phyloP scores from a whole-genome alignment of 2,113 vertebrate genomes.

The Alectura lathami region DNA sequence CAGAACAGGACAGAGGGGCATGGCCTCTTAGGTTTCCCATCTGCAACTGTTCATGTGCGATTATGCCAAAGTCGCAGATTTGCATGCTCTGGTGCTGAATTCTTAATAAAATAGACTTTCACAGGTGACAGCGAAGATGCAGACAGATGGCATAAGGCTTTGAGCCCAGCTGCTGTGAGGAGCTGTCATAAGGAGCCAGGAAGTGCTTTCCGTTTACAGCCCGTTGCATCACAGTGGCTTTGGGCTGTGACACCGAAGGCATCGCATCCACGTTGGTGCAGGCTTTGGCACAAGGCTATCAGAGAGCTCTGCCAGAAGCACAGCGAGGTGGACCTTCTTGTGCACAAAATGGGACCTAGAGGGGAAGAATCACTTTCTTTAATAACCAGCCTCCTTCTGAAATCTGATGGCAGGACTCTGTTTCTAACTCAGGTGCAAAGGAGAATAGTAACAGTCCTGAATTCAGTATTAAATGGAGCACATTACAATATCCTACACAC shows the following conservation, averaged over 20 bases:
- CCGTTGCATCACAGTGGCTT: neutral
- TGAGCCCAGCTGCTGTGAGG: neutral
- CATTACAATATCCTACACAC: neutral
- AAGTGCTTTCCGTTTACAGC: neutral
- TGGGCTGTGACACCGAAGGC: neutral
- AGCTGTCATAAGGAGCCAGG: neutral
- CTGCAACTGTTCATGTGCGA: neutral
- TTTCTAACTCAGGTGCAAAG: neutral
- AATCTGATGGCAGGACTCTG: neutral
- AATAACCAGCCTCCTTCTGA: neutral
- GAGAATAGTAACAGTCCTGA: neutral
- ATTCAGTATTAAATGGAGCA: neutral
- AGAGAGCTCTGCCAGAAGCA: neutral
- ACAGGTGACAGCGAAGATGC: neutral
- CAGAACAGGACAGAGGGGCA: neutral
- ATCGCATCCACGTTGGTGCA: neutral
- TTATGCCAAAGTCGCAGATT: accelerated
- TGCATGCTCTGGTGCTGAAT: neutral
- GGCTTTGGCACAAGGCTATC: neutral
- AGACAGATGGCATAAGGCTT: conserved; percentile 29
- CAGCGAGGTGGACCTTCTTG: neutral
- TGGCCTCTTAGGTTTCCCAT: accelerated
- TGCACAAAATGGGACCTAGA: neutral
- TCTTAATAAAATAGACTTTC: neutral
- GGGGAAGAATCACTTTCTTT: neutral